phyloP scores from a whole-genome alignment of 1,140 invertebrate species.

The Drosophila sturtevanti region DNA sequence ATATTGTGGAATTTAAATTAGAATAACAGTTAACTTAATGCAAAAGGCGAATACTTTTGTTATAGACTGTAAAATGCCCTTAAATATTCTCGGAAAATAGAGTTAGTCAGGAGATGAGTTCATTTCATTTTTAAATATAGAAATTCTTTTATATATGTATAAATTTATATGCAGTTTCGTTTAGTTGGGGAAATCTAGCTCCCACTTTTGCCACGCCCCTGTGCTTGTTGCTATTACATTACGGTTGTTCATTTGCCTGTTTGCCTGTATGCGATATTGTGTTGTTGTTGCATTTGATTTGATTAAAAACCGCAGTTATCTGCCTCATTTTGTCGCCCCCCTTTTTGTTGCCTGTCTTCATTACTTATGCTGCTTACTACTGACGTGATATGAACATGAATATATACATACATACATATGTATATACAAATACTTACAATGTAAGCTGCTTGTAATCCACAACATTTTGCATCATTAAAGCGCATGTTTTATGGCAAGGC shows the following conservation, averaged over 20 bases:
- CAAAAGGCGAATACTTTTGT: too few relatives aligned
- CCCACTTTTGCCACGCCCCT: neutral
- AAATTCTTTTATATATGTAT: too few relatives aligned
- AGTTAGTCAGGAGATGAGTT: too few relatives aligned
- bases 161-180: too few relatives aligned
- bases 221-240: conserved; percentile 53
- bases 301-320: conserved; percentile 79
- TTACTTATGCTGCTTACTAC: conserved; percentile 17
- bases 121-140: too few relatives aligned
- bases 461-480: conserved; percentile 42
- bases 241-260: conserved; percentile 31
- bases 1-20: too few relatives aligned
- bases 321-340: conserved; percentile 68
- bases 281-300: conserved; percentile 66
- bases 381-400: neutral
- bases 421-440: conserved; percentile 8
- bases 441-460: conserved; percentile 48
- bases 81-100: too few relatives aligned
- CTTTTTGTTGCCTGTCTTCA: conserved; percentile 33
- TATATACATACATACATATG: neutral
- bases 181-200: neutral
- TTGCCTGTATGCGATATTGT: too few relatives aligned
- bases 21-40: too few relatives aligned
- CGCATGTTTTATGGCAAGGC: conserved; percentile 52
- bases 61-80: too few relatives aligned